A percentile compares a stretch with the other conserved stretches of the same genome.
These are phyloP conservation scores for Metopia argyrocephala DNA, from an alignment of 2,888 invertebrate species.

Conservation along the genomic window DNA sequence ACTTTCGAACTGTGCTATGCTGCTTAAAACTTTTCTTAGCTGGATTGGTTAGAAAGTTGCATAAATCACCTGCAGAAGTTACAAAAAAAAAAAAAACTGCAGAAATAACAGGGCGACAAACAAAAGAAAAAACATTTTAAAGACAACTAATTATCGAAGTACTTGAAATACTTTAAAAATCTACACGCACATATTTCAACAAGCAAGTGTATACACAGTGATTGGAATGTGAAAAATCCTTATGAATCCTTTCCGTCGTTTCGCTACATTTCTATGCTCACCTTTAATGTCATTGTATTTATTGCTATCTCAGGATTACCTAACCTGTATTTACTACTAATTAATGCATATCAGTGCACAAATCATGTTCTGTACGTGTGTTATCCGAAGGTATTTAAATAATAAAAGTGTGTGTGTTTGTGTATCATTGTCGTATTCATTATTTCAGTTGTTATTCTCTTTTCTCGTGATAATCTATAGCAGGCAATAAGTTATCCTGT, in stretches of 20 bases:
- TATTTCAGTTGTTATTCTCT: too few species aligned
- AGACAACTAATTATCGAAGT: constrained; percentile 18
- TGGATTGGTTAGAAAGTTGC: background rate
- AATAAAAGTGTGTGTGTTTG: background rate
- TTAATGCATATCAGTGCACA: constrained; percentile 41
- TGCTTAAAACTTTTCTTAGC: background rate
- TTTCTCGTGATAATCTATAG: too few species aligned
- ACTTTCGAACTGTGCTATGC: background rate
- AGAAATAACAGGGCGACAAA: too few species aligned
- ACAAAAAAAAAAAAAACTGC: constrained; percentile 38
- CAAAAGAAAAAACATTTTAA: background rate
- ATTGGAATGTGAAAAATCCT: background rate
- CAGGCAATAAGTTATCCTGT: too few species aligned
- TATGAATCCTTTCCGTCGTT: constrained; percentile 10
- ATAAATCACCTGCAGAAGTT: constrained; percentile 22
- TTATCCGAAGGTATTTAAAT: background rate
- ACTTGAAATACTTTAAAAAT: background rate
- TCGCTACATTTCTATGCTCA: background rate
- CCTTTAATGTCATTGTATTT: background rate
- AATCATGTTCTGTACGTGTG: background rate
- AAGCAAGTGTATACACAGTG: too few species aligned
- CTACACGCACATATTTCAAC: too few species aligned
- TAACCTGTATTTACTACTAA: constrained; percentile 18
- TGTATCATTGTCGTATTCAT: background rate
- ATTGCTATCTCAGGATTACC: background rate